Evolutionary conservation across 2,888 invertebrate genomes (phyloP).

Genomic region (Flabesymbios commensalis): DNA sequence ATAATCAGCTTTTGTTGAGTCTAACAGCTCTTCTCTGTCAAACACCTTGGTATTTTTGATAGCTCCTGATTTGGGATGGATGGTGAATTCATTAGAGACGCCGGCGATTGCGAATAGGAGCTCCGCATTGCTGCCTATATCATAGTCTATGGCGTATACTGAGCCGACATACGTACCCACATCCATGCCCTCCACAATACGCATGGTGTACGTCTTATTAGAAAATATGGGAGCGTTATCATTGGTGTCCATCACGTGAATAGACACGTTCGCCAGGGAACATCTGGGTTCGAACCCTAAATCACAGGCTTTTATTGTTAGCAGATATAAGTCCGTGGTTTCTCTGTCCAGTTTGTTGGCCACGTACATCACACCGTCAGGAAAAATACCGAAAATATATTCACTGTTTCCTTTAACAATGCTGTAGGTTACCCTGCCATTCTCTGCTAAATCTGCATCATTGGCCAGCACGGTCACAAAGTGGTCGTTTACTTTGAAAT

Average conservation of each 20-base stretch:
- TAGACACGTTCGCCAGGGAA: constrained; percentile 86
- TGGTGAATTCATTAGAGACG: constrained; percentile 70
- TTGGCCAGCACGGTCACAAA: constrained; percentile 46
- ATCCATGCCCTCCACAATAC: constrained; percentile 46
- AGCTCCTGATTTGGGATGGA: constrained; percentile 93
- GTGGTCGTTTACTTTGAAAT: constrained; percentile 85
- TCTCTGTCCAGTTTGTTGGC: constrained; percentile 85
- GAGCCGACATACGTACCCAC: constrained; percentile 46
- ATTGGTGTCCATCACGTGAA: constrained; percentile 71
- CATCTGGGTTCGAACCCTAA: constrained; percentile 62
- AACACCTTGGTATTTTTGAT: constrained; percentile 79
- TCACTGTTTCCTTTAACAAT: constrained; percentile 86
- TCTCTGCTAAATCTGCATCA: constrained; percentile 50
- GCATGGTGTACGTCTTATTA: constrained; percentile 62
- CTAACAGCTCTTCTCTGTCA: constrained; percentile 50
- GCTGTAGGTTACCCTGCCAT: constrained; percentile 60
- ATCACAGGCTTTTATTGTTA: constrained; percentile 83
- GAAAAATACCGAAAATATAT: constrained; percentile 89
- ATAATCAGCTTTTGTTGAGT: constrained; percentile 36
- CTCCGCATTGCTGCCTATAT: constrained; percentile 83
- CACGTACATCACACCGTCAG: constrained; percentile 90
- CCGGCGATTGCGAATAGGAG: constrained; percentile 80
- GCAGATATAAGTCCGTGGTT: constrained; percentile 85
- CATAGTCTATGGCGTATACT: constrained; percentile 74
- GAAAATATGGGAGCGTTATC: constrained; percentile 68